These are phyloP conservation scores for Corapipo altera DNA, from an alignment of 2,113 vertebrate species.

Conservation along the genomic window DNA sequence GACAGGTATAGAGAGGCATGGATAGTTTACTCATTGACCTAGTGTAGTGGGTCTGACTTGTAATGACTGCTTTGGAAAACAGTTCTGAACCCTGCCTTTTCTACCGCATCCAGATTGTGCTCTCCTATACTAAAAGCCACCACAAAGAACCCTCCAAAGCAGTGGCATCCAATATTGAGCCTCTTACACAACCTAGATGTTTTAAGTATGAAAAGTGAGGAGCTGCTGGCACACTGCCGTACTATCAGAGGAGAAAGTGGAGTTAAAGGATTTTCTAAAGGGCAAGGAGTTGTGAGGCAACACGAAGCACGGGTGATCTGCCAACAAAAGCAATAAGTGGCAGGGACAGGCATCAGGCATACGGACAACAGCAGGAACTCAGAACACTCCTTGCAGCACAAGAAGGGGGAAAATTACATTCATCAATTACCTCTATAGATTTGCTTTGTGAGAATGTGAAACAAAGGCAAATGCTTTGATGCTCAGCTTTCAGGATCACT, in stretches of 20 bases:
- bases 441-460: neutral
- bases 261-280: neutral
- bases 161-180: neutral
- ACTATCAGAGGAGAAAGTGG: neutral
- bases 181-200: neutral
- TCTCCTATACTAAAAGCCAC: neutral
- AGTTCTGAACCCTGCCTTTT: neutral
- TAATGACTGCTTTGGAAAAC: neutral
- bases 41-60: neutral
- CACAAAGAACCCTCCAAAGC: neutral
- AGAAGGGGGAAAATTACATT: fast-evolving
- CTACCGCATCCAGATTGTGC: neutral
- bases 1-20: neutral
- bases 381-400: neutral
- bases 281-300: neutral
- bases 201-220: neutral
- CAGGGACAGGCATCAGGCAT: neutral
- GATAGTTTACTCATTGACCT: neutral
- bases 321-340: neutral
- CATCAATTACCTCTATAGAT: neutral
- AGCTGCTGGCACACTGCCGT: neutral
- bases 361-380: neutral
- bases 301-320: neutral
- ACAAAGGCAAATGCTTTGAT: slow-evolving; percentile 23
- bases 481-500: neutral